Conservation (phyloP, 2,797 vertebrate species). For the Acanthis flammea region DNA sequence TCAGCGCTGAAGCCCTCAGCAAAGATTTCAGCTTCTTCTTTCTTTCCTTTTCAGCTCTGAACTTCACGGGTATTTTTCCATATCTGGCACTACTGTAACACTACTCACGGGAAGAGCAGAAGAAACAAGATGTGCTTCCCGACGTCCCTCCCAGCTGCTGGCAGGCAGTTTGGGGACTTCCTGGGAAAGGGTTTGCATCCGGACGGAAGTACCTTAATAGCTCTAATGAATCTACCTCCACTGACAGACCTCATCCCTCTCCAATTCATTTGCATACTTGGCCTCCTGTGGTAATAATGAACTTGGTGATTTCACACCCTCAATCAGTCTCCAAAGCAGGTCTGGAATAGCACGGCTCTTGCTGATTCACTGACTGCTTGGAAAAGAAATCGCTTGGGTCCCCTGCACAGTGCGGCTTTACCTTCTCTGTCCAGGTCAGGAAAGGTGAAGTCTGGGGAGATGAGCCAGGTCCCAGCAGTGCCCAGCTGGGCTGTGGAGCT, state of each 20-base stretch:
- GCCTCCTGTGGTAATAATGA: constrained; percentile 1
- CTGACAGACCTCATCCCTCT: neutral
- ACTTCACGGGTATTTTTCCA: neutral
- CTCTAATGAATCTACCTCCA: constrained; percentile 22
- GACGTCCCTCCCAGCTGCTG: neutral
- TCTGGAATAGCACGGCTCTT: neutral
- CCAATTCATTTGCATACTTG: neutral
- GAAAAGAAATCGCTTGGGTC: neutral
- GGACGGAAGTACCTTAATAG: constrained; percentile 16
- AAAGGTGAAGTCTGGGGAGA: rapidly evolving
- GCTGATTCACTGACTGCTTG: neutral
- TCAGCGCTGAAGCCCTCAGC: neutral
- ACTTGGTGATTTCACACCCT: neutral
- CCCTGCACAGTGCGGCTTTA: rapidly evolving
- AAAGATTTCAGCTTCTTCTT: neutral
- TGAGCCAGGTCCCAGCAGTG: rapidly evolving
- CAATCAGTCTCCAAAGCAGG: neutral
- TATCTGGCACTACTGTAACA: neutral
- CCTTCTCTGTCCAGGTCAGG: neutral
- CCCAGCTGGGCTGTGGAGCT: rapidly evolving
- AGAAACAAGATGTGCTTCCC: constrained; percentile 32
- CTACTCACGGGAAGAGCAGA: neutral
- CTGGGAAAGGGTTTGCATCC: neutral
- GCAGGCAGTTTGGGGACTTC: constrained; percentile 18
- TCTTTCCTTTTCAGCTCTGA: neutral